Evolutionary conservation across 2,888 invertebrate genomes (phyloP).

Genomic region (Caenorhabditis sp.): DNA sequence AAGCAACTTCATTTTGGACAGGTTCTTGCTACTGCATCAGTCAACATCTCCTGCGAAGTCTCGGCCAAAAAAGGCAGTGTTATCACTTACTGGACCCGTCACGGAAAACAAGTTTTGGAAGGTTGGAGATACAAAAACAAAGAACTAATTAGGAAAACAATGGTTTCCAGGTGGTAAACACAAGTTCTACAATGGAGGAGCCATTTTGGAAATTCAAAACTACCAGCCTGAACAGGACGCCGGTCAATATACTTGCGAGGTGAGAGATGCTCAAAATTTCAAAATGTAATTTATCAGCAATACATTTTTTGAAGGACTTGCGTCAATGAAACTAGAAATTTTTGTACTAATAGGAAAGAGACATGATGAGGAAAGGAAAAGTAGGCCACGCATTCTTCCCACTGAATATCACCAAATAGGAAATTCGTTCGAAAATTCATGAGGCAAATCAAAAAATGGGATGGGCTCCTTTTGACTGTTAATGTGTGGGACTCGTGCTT

Average conservation of each 20-base stretch:
- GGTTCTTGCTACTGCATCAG: conserved; percentile 67
- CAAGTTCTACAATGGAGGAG: conserved; percentile 67
- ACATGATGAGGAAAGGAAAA: neutral
- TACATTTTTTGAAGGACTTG: neutral
- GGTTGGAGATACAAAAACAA: conserved; percentile 7
- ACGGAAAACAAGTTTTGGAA: conserved; percentile 58
- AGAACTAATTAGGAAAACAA: neutral
- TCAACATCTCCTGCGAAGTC: conserved; percentile 73
- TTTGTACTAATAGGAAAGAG: neutral
- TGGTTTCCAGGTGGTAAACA: conserved; percentile 43
- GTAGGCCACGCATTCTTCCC: neutral
- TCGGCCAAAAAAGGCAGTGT: conserved; percentile 65
- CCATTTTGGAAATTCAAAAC: conserved; percentile 69
- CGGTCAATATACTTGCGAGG: conserved; percentile 72
- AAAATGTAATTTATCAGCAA: neutral
- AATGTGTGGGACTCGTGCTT: neutral
- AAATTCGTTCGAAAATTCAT: neutral
- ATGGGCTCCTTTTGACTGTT: neutral
- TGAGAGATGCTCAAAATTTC: conserved; percentile 15
- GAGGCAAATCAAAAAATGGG: neutral
- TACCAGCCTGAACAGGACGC: conserved; percentile 70
- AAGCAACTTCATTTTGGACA: conserved; percentile 66
- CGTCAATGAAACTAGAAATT: conserved; percentile 6
- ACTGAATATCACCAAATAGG: neutral
- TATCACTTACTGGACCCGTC: conserved; percentile 69